Evolutionary conservation across 2,888 invertebrate genomes (phyloP), one percentile per base, ranked within the genome.

Genomic region (Melieria omissa): DNA sequence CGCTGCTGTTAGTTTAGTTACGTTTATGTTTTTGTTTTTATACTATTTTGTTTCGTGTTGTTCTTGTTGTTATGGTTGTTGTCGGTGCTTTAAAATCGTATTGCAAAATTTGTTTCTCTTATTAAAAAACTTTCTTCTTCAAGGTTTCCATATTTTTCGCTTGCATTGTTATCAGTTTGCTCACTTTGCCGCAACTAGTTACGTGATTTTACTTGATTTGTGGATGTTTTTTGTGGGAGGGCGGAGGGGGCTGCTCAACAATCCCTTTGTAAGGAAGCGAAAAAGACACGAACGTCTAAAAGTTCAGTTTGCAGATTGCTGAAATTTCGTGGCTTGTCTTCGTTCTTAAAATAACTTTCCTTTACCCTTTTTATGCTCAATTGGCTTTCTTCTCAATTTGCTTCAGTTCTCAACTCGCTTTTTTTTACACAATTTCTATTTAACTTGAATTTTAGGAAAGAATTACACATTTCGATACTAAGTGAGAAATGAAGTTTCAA

Each of bases 391-490:
- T 52, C 14, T 52, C 14, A 52, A 14, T n/a, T 52, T 6, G 52
- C 52, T n/a, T n/a, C n/a, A 52, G 52, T 52, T 52, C 14, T 52
- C 12, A 52, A n/a, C 14, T 8, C 29, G 4, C 14, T 8, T 52
- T 52, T 79, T 77, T 78, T 79, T 78, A 78, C 79, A 82, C 82
- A 82, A 80, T 81, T 78, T 76, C 81, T 83, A 83, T 79, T 80
- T 80, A 77, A 29, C 29, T 29, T 29, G 29, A 3, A 29, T 29
- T 29, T 29, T 3, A 3, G 2, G 29, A 73, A 82, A 84, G 83
- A 82, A 84, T 76, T 74, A 52, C 52, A 52, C 52, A 52, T 52
- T 52, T n/a, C 12, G 12, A 52, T 14, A n/a, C 14, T n/a, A 52
- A 52, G 14, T n/a, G 12, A 5, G 14, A 52, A 52, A 52, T 52